Conservation (phyloP, 2,113 vertebrate species). For the Caranx melampygus region DNA sequence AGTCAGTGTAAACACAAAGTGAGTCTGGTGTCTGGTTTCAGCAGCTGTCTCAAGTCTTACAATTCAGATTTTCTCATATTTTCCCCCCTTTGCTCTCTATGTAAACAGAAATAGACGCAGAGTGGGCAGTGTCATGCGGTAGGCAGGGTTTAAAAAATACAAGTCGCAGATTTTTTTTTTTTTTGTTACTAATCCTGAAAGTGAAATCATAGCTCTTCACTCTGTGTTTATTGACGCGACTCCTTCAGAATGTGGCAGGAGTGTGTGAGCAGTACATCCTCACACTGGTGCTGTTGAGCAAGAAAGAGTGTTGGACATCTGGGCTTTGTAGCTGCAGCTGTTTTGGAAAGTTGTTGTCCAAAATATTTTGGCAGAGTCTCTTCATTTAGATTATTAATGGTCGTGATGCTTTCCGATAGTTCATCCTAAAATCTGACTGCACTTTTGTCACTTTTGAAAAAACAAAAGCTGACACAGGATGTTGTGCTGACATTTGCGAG, state of each 20-base stretch:
- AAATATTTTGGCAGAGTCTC: constrained; percentile 40
- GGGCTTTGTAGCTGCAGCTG: constrained; percentile 37
- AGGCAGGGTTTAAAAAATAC: neutral
- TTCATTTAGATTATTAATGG: constrained; percentile 30
- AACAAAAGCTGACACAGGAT: neutral
- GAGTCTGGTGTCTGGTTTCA: constrained; percentile 69
- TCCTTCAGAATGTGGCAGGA: constrained; percentile 66
- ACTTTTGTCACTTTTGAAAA: neutral
- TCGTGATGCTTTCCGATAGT: neutral
- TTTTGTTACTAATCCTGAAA: constrained; percentile 20
- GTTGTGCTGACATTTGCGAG: neutral
- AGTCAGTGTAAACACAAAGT: constrained; percentile 65
- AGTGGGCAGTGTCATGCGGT: neutral
- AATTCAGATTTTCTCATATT: constrained; percentile 32
- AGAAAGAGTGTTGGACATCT: neutral
- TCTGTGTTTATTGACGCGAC: neutral
- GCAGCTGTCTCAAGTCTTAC: constrained; percentile 56
- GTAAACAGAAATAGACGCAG: neutral
- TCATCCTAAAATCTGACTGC: neutral
- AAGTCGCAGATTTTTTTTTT: neutral
- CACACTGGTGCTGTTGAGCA: constrained; percentile 12
- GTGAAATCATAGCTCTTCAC: constrained; percentile 27
- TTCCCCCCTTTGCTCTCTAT: constrained; percentile 4
- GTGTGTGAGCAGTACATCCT: constrained; percentile 46
- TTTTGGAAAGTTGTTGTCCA: constrained; percentile 35